Evolutionary conservation across 2,797 vertebrate species (phyloP), one percentile per base, ranked within the genome.

Genomic region (Staurois parvus): DNA sequence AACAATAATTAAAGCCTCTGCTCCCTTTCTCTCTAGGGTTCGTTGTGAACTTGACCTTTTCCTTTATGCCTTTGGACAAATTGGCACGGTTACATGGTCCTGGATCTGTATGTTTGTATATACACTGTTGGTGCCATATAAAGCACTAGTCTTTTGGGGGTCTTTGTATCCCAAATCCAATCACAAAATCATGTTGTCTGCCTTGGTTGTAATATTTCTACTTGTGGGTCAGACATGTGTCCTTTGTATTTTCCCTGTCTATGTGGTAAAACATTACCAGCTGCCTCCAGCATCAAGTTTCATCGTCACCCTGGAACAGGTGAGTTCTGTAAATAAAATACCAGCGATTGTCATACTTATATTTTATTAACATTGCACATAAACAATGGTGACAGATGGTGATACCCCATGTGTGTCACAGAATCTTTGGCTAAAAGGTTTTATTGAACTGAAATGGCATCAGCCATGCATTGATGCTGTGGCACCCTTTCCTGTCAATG

Each of bases 291-390:
- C 96, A n/a, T 97, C 96, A 0, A 89, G 96, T 15, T 94, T 95
- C 19, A 93, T 98, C 70, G 91, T 98, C 30, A 92, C 94, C 80
- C 89, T 96, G 72, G 97, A 98, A 87, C 97, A 98, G 96, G 96
- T 97, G 73, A 52, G 29, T 77, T 48, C 17, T 59, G 52, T 30
- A 19, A 21, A 70, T 32, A 70, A 19, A 21, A 70, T 32, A 70
- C 7, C 0, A 37, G 37, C 10, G 37, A 37, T 37, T 37, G 37
- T 37, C 37, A 19, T 32, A 30, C 15, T 32, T 45, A 32, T 2
- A 15, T 48, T 48, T 48, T 48, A 12, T 48, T 17, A 48, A 48
- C 1, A 15, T 48, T 42, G 40, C 40, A 0, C 40, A 48, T 15
- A 15, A 48, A 13, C 45, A 48, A 48, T 48, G 15, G 15, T 15